A percentile compares a stretch with the other conserved stretches of the same genome.
phyloP scores from a whole-genome alignment of 2,888 invertebrate species.

The Hirudinaria manillensis region DNA sequence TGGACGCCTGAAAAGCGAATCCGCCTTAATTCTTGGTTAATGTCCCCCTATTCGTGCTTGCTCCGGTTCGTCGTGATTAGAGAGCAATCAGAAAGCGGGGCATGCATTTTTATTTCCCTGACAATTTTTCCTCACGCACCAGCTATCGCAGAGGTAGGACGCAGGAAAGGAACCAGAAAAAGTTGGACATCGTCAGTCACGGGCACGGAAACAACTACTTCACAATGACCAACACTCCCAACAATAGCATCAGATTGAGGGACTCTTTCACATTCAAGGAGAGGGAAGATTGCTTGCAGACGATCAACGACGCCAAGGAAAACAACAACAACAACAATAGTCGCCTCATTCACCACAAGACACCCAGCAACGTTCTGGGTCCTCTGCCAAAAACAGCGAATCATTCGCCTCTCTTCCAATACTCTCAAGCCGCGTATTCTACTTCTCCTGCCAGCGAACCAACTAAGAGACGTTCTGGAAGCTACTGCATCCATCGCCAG shows the following conservation, averaged over 20 bases:
- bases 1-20: slow-evolving; percentile 14
- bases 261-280: neutral
- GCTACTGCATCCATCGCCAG: neutral
- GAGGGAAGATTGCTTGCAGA: neutral
- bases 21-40: slow-evolving; percentile 16
- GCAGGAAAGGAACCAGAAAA: neutral
- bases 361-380: neutral
- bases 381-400: slow-evolving; percentile 6
- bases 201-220: slow-evolving; percentile 14
- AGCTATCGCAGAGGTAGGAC: no score
- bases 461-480: slow-evolving; percentile 8
- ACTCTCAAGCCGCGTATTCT: neutral
- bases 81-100: neutral
- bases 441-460: slow-evolving; percentile 18
- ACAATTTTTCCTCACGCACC: no score
- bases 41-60: neutral
- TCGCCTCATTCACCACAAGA: neutral
- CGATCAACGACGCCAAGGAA: neutral
- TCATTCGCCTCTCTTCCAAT: neutral
- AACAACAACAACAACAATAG: neutral
- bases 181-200: neutral
- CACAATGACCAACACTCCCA: slow-evolving; percentile 13
- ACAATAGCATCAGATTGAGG: neutral
- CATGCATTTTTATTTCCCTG: neutral
- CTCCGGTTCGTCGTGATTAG: slow-evolving; percentile 10